Evolutionary conservation across 2,113 vertebrate genomes (phyloP).

Genomic region (Syrmaticus mikado): DNA sequence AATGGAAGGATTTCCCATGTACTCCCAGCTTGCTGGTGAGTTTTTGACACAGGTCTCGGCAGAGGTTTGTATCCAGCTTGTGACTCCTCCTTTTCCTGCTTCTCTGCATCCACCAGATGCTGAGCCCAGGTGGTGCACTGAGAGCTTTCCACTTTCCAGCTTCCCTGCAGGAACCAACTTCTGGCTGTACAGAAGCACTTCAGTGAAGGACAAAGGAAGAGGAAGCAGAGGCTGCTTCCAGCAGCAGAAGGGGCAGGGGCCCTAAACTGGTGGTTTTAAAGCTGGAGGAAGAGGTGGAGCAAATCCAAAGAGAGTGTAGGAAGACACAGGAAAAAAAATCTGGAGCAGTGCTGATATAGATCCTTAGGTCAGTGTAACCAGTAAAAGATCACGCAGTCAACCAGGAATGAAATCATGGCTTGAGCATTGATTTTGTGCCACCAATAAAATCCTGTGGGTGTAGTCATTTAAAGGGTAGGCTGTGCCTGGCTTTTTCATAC

Average conservation of each 20-base stretch:
- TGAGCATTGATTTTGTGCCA: slow-evolving; percentile 14
- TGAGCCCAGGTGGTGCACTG: accelerated
- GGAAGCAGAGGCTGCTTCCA: neutral
- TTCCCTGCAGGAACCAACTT: neutral
- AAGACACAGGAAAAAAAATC: neutral
- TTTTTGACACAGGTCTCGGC: neutral
- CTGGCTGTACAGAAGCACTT: neutral
- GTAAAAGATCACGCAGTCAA: neutral
- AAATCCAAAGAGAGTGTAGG: neutral
- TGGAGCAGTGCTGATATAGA: neutral
- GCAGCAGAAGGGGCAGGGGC: neutral
- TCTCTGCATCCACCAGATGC: neutral
- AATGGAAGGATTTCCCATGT: neutral
- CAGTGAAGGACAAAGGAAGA: neutral
- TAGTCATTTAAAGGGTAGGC: neutral
- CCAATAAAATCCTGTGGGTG: neutral
- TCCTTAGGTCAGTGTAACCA: neutral
- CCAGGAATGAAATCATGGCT: slow-evolving; percentile 7
- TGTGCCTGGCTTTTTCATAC: slow-evolving; percentile 22
- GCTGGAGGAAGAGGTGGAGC: neutral
- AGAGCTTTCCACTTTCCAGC: neutral
- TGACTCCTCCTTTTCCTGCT: neutral
- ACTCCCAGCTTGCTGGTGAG: neutral
- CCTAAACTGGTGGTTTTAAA: neutral
- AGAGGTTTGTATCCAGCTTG: neutral